Evolutionary conservation across 2,888 invertebrate species (phyloP).

Genomic region (Cheilosia soror): DNA sequence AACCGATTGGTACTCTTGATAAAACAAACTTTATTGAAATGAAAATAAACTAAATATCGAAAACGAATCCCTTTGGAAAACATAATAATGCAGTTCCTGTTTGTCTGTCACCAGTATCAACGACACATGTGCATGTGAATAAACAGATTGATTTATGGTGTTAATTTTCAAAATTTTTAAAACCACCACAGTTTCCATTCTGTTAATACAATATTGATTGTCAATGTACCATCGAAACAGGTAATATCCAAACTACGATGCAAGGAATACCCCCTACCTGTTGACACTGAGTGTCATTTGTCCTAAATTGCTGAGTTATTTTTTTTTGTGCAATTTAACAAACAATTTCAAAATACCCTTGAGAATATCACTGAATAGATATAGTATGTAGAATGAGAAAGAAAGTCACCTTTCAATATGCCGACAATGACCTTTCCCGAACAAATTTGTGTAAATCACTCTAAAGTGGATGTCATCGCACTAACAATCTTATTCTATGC

Average conservation of each 20-base stretch:
- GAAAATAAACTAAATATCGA: background rate
- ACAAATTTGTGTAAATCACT: constrained; percentile 1
- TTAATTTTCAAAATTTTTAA: constrained; percentile 8
- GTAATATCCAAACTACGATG: background rate
- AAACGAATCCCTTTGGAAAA: background rate
- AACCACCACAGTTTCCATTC: background rate
- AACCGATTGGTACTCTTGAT: background rate
- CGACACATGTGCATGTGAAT: background rate
- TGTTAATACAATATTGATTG: constrained; percentile 8
- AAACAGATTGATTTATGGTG: constrained; percentile 16
- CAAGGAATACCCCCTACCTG: constrained; percentile 14
- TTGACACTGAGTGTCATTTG: constrained; percentile 1
- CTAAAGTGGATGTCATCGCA: background rate
- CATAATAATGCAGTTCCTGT: constrained; percentile 9
- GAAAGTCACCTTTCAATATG: constrained; percentile 9
- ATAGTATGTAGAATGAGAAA: background rate
- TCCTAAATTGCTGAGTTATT: background rate
- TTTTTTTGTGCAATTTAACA: no score
- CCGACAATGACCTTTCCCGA: background rate
- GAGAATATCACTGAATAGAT: background rate
- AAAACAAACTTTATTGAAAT: background rate
- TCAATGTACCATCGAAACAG: constrained; percentile 12
- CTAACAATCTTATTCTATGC: background rate
- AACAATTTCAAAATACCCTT: background rate
- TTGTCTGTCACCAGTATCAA: background rate